Percentiles rank a stretch among this genome's conserved stretches.
Conservation (phyloP, 2,797 vertebrate genomes). For the Tadarida brasiliensis region DNA sequence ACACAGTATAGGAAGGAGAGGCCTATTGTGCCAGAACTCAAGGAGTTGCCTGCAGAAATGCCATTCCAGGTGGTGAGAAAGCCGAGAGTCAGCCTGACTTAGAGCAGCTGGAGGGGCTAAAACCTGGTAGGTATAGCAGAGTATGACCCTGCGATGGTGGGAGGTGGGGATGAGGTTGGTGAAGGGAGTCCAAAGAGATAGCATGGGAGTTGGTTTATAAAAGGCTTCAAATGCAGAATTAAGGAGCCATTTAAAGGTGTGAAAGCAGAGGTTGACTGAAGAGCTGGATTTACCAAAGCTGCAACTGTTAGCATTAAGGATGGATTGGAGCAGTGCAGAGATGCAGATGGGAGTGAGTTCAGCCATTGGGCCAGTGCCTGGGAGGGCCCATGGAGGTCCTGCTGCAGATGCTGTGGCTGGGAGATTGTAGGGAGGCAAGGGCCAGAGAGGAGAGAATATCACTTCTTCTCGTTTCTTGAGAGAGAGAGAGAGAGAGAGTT, state of each 20-base stretch:
- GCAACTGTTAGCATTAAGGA: background rate
- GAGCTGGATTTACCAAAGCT: slow-evolving; percentile 38
- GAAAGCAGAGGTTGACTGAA: background rate
- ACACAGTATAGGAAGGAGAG: background rate
- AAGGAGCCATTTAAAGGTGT: background rate
- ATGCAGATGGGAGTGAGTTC: background rate
- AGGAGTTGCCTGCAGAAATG: background rate
- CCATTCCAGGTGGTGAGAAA: background rate
- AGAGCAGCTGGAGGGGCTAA: background rate
- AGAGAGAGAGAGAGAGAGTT: background rate
- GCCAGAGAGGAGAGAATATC: background rate
- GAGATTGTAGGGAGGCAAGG: background rate
- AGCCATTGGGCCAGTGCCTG: background rate
- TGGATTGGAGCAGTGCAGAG: background rate
- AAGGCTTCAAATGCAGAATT: background rate
- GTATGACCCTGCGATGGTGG: background rate
- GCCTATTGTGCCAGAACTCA: background rate
- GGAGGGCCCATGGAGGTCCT: background rate
- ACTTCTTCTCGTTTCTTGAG: background rate
- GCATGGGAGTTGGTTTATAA: background rate
- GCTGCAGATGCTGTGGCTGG: background rate
- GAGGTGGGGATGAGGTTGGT: background rate
- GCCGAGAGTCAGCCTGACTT: background rate
- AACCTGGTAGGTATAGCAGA: background rate
- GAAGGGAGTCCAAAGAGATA: background rate